Evolutionary conservation across 53 echinoderm and acorn worm genomes (phyloP), one percentile per base, ranked within the genome.

Genomic region (Stichopus horrens): DNA sequence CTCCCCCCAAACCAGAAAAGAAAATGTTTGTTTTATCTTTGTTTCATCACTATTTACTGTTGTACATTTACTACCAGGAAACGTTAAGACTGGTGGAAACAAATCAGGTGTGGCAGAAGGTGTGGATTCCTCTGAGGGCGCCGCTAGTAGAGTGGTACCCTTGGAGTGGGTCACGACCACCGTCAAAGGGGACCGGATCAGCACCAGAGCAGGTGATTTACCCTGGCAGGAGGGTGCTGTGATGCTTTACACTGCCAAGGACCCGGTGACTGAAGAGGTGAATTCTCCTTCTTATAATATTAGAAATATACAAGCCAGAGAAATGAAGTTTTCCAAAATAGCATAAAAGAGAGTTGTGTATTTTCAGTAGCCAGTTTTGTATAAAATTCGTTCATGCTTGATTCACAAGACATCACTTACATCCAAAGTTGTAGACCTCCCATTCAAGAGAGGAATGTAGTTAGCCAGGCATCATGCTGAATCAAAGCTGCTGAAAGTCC

Each of bases 231-330:
- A 93, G 5, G 93, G 86, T 54, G 85, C 92, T 11, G 96, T 92
- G 73, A 91, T 98, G 92, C 76, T 95, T 21, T 98, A 93, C 88
- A 90, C 92, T 5, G 98, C 98, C n/a, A 96, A 90, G 6, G 98
- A 98, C 57, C 98, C 98, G 9, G 91, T 98, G 58, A 93, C 98
- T 16, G 83, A 89, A 52, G 98, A 98, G 93, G 98, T 98, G 79
- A 83, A n/a, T n/a, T n/a, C 89, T 79, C 6, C 13, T 67, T 67
- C n/a, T 67, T 67, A n/a, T 11, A 67, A 11, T 11, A 67, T 67
- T 67, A n/a, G 1, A 11, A 11, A 67, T n/a, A 1, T 14, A 67
- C n/a, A 37, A 37, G 0, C 37, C 37, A 37, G 0, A 37, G 37
- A 37, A 37, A 37, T 37, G 2, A 37, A 37, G 37, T 37, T 37